Base-by-base conservation (phyloP, 2,113 vertebrate genomes). In the Pelusios castaneus region DNA sequence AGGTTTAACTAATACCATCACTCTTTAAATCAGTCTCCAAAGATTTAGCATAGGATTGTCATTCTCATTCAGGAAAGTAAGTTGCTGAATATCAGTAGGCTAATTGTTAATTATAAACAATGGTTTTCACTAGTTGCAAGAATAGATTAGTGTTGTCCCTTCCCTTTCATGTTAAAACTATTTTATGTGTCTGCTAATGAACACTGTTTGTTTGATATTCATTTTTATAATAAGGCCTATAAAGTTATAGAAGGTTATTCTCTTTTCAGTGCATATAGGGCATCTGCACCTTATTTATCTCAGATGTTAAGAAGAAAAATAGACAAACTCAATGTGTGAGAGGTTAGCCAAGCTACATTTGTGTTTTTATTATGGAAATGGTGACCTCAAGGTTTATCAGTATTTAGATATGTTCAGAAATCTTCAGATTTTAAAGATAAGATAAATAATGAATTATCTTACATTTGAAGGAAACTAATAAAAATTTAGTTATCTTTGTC, bases 131-230 rank as follows among this genome's bases (percentile, higher is more conserved):
- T 81, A 49, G 12, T 82, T 78, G 11, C 47, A 81, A 41, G 29
- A 5, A 10, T 58, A 38, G 73, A 63, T 27, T 51, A 49, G 12
- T 38, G 27, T 34, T 90, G 91, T 91, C 27, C 0, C 24, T 89
- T 96, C 63, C 21, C 19, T 94, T 80, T 84, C 73, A 45, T 14
- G 96, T 91, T 96, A 97, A 97, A 96, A 29, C 3, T 60, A 1
- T 90, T 95, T 95, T 2, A 24, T 41, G 94, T 85, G 1, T 47
- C 7, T 77, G 6, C 22, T 85, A 22, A 70, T 38, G 63, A 5
- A 38, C 63, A 70, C 34, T 21, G 89, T 63, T 94, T 95, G 93
- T 19, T 24, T 92, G 2, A 94, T 56, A 80, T 63, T 52, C 88
- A 4, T 5, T 10, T 1, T 51, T 91, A 85, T 43, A 60, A 56